Evolutionary conservation across 2,113 vertebrate genomes (phyloP), one percentile per base, ranked within the genome.

Genomic region (Ramphastos sulfuratus): DNA sequence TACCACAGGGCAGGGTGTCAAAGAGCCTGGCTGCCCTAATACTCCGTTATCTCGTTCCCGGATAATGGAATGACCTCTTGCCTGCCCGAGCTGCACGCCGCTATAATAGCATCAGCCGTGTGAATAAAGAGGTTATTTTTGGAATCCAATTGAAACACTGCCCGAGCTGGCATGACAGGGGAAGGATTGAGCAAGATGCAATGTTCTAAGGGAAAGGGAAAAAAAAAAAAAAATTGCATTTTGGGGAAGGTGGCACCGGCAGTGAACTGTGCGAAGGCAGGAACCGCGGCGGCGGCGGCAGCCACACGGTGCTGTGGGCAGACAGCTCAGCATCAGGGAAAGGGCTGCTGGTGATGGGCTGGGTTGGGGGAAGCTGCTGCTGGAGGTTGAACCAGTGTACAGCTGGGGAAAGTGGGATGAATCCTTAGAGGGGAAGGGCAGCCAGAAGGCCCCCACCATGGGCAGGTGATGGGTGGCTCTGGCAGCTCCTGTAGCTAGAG

Each of bases 21-120:
- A 97, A 97, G 96, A 98, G 97, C 86, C 97, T 87, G 96, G 97
- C 97, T 97, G 98, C 96, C 96, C 97, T 97, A 82, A 96, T 95
- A 94, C 96, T 93, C 96, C 90, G 96, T 97, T 97, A 97, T 97
- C 96, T 97, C 93, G 70, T 97, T 97, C 96, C 97, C 69, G 98
- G 98, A 98, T 98, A 98, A 98, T 98, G 97, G 98, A 98, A 97
- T 98, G 98, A 98, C 98, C 97, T 98, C 96, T 97, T 37, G 96
- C 97, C 96, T 98, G 97, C 97, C 97, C 95, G 92, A 84, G 88
- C 97, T 91, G 96, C 96, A 93, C 95, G 90, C 93, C 97, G 94
- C 95, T 96, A 97, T 98, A 98, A 98, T 97, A 98, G 97, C 98
- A 95, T 96, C 97, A 97, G 97, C 97, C 80, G 87, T 97, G 97